These are phyloP conservation scores for Aphodius granarius DNA, from an alignment of 2,888 invertebrate species.

Conservation along the genomic window DNA sequence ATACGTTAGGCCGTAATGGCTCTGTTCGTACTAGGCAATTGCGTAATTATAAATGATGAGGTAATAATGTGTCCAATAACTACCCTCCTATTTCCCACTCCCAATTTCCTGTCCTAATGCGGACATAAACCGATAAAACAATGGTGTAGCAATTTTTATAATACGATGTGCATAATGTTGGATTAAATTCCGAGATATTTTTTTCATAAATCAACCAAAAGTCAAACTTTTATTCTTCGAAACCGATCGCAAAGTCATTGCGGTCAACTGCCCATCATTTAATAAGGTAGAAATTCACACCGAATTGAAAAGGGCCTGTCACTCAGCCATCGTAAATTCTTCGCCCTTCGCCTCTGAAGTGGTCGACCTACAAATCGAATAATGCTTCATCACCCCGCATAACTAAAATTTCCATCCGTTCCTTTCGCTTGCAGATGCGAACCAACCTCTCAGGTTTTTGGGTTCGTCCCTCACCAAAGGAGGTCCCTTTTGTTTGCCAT, in stretches of 20 bases:
- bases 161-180: too few relatives aligned
- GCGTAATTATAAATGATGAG: background rate
- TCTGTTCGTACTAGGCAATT: background rate
- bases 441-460: background rate
- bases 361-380: background rate
- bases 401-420: background rate
- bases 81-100: too few relatives aligned
- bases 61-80: background rate
- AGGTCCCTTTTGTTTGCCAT: conserved; percentile 41
- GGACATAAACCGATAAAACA: too few relatives aligned
- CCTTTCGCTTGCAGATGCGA: background rate
- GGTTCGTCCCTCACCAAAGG: conserved; percentile 36
- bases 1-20: background rate
- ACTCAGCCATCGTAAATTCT: background rate
- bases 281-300: background rate
- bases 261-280: background rate
- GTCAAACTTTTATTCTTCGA: background rate
- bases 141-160: too few relatives aligned
- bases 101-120: too few relatives aligned
- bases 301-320: background rate
- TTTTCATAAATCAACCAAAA: background rate
- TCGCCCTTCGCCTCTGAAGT: background rate
- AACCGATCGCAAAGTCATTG: background rate
- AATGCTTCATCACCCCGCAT: background rate
- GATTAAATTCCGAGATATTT: too few relatives aligned